These are phyloP conservation scores for Perodicticus potto DNA, from an alignment of 2,797 vertebrate species.

Conservation along the genomic window DNA sequence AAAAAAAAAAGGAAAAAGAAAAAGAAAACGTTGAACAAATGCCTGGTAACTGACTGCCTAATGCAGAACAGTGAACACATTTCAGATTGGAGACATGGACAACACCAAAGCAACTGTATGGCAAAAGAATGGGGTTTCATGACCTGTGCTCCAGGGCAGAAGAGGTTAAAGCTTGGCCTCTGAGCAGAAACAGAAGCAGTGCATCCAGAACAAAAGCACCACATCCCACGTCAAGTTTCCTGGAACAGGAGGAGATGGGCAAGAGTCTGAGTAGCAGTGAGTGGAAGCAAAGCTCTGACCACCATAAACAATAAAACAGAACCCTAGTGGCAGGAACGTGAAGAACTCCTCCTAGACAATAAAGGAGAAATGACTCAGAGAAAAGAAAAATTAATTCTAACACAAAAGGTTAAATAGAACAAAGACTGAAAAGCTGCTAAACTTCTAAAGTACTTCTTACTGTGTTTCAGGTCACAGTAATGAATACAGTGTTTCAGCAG, in stretches of 20 bases:
- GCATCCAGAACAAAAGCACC: background rate
- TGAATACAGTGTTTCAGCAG: background rate
- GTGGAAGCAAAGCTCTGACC: background rate
- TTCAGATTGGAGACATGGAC: background rate
- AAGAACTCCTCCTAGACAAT: background rate
- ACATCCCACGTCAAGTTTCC: too few species aligned
- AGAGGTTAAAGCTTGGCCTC: background rate
- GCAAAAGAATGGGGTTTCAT: background rate
- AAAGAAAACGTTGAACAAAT: constrained; percentile 7
- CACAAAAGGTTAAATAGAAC: constrained; percentile 55
- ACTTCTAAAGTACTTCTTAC: background rate
- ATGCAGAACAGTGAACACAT: background rate
- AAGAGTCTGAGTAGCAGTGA: background rate
- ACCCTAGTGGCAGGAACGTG: background rate
- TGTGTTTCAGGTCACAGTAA: background rate
- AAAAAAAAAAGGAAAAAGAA: background rate
- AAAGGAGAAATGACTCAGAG: background rate
- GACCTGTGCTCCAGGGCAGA: background rate
- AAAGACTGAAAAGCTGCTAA: background rate
- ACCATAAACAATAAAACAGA: background rate
- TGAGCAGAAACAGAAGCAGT: background rate
- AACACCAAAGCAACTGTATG: background rate
- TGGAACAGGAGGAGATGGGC: background rate
- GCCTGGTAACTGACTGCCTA: background rate
- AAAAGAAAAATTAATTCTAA: constrained; percentile 36